Percentiles rank a stretch among this genome's conserved stretches.
These are phyloP conservation scores for Notamacropus eugenii DNA, from an alignment of 2,797 vertebrate genomes.

Conservation along the genomic window DNA sequence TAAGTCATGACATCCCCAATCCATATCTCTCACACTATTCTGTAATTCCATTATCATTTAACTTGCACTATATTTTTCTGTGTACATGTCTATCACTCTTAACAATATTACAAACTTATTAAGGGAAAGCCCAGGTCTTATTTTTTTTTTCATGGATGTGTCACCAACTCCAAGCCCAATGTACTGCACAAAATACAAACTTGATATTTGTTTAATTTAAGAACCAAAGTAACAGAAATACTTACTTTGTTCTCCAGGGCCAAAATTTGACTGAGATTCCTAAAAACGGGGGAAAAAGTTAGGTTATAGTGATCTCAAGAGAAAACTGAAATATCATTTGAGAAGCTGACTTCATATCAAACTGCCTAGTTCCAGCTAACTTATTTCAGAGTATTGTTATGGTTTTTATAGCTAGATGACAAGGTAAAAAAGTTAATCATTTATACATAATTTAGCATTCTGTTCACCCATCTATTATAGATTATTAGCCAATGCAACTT, in stretches of 20 bases:
- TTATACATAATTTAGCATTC: background rate
- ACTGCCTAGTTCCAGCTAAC: constrained; percentile 27
- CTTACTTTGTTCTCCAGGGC: constrained; percentile 94
- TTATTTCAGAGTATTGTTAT: constrained; percentile 1
- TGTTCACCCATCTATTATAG: background rate
- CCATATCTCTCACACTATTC: background rate
- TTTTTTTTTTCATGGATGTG: background rate
- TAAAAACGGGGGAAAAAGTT: constrained; percentile 77
- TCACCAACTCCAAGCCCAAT: background rate
- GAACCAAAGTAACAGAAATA: constrained; percentile 74
- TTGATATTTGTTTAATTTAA: constrained; percentile 42
- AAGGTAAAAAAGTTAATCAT: background rate
- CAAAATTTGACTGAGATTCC: constrained; percentile 92
- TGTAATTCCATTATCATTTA: background rate
- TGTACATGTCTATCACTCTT: background rate
- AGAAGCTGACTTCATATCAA: constrained; percentile 45
- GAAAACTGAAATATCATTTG: constrained; percentile 3
- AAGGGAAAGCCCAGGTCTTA: background rate
- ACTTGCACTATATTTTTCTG: background rate
- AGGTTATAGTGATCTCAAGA: constrained; percentile 54
- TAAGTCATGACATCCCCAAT: background rate
- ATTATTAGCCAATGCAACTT: background rate
- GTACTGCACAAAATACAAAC: constrained; percentile 14
- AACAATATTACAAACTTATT: background rate
- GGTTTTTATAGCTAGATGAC: constrained; percentile 16